Evolutionary conservation across 2,797 vertebrate genomes (phyloP).

Genomic region (Poecilia velifera): DNA sequence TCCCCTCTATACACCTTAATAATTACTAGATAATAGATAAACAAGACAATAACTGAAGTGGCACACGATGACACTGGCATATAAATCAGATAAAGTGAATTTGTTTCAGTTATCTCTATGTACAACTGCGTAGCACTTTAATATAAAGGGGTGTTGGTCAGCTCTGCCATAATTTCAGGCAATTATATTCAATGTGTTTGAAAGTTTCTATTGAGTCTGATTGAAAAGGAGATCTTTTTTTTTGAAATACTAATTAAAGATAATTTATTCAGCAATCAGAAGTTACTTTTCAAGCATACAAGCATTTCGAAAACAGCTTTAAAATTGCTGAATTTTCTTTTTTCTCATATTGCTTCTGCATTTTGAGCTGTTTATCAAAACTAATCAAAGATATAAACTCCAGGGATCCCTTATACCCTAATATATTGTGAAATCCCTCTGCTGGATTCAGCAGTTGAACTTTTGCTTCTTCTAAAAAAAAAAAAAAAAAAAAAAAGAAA

Average conservation of each 20-base stretch:
- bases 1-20: conserved; percentile 10
- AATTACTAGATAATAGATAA: conserved; percentile 5
- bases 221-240: background rate
- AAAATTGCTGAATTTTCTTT: background rate
- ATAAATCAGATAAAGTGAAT: conserved; percentile 5
- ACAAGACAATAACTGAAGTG: conserved; percentile 12
- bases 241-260: background rate
- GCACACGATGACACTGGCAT: background rate
- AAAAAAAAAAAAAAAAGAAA: background rate
- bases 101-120: background rate
- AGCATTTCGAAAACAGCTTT: background rate
- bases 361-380: background rate
- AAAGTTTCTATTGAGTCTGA: background rate
- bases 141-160: background rate
- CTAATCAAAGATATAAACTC: background rate
- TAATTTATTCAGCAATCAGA: background rate
- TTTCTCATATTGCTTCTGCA: background rate
- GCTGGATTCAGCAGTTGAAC: background rate
- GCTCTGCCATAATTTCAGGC: background rate
- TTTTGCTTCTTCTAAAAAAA: background rate
- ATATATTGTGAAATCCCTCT: background rate
- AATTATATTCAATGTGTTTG: background rate
- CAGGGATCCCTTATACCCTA: background rate
- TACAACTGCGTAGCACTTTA: background rate
- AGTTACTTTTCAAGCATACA: background rate